phyloP scores from a whole-genome alignment of 2,797 vertebrate species.

The Coilia nasus region DNA sequence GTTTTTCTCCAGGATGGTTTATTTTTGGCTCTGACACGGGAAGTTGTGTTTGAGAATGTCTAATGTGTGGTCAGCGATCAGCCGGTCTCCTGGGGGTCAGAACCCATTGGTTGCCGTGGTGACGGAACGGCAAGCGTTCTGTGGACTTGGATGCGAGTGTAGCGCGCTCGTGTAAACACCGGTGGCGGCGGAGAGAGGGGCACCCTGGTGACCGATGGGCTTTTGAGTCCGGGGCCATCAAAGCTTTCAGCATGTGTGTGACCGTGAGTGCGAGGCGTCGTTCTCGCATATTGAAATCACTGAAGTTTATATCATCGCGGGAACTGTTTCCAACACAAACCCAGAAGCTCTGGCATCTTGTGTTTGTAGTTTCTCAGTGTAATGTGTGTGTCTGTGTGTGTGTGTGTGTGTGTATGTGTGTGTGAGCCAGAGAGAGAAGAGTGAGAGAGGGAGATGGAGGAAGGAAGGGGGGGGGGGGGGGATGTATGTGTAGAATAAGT shows the following conservation, averaged over 20 bases:
- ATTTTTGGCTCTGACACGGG: conserved; percentile 71
- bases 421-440: neutral
- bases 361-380: neutral
- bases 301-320: conserved; percentile 39
- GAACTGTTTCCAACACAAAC: conserved; percentile 49
- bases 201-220: neutral
- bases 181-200: neutral
- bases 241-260: neutral
- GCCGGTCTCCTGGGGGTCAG: conserved; percentile 54
- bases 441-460: neutral
- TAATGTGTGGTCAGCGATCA: conserved; percentile 60
- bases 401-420: neutral
- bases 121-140: conserved; percentile 15
- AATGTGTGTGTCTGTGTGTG: conserved; percentile 22
- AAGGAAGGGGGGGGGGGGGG: neutral
- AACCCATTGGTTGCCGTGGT: conserved; percentile 30
- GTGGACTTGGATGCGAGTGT: conserved; percentile 19
- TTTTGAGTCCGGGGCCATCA: neutral
- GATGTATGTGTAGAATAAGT: neutral
- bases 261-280: neutral
- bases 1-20: conserved; percentile 55
- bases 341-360: neutral
- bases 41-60: conserved; percentile 66
- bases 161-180: neutral
- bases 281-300: conserved; percentile 14